Conservation (phyloP, 1,140 invertebrate species). For the Zaprionus tsacasi region DNA sequence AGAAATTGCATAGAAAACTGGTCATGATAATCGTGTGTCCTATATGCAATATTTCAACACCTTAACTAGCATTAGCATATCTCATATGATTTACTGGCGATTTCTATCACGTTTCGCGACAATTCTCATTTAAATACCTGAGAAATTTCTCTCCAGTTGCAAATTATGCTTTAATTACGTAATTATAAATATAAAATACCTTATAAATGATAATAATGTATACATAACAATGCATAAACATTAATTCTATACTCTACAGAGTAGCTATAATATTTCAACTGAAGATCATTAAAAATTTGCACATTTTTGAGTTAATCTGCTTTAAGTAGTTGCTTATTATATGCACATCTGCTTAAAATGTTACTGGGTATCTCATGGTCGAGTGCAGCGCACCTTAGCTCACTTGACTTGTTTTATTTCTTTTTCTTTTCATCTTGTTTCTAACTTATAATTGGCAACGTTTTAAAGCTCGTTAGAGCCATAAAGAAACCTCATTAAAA, state of each 20-base stretch:
- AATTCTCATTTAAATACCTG: background rate
- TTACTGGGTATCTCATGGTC: background rate
- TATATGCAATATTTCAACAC: slow-evolving; percentile 24
- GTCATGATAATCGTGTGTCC: slow-evolving; percentile 37
- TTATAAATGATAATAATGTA: too few species aligned
- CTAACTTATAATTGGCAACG: background rate
- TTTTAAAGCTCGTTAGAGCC: background rate
- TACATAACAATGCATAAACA: too few species aligned
- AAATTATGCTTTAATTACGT: background rate
- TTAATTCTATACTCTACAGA: too few species aligned
- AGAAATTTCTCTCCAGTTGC: background rate
- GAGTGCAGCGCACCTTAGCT: background rate
- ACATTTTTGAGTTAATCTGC: too few species aligned
- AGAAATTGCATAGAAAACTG: too few species aligned
- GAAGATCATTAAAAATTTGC: too few species aligned
- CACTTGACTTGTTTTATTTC: background rate
- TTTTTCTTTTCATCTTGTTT: slow-evolving; percentile 1
- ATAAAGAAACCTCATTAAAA: background rate
- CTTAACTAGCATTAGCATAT: background rate
- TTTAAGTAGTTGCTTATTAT: too few species aligned
- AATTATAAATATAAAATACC: background rate
- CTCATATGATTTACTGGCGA: background rate
- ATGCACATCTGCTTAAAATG: too few species aligned
- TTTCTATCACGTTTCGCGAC: slow-evolving; percentile 1
- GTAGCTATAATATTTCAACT: too few species aligned